phyloP scores from a whole-genome alignment of 2,113 vertebrate genomes.

The Lophochroa leadbeateri region DNA sequence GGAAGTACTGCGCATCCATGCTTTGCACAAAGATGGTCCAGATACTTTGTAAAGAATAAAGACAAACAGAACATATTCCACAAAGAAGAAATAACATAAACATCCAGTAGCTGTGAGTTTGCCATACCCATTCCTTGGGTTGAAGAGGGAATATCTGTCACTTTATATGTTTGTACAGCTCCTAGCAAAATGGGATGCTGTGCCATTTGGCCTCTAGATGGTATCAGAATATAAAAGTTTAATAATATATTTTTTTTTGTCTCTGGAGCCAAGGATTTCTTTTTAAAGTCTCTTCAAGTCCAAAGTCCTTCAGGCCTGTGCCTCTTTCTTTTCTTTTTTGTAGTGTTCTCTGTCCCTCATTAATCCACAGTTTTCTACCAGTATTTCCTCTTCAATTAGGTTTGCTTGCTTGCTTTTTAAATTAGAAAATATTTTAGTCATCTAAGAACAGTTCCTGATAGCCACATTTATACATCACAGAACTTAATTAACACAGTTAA shows the following conservation, averaged over 20 bases:
- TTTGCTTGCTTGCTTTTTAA: not conserved
- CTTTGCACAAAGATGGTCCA: not conserved
- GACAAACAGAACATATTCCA: not conserved
- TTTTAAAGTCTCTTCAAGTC: not conserved
- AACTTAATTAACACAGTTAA: not conserved
- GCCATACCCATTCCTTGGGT: not conserved
- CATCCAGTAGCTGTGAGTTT: not conserved
- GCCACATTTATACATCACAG: not conserved
- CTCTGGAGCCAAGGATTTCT: not conserved
- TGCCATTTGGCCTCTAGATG: conserved; percentile 58
- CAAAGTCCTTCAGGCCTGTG: not conserved
- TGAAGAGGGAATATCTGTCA: not conserved
- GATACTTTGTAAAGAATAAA: not conserved
- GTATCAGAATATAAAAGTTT: conserved; percentile 52
- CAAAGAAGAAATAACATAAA: not conserved
- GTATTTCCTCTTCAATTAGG: not conserved
- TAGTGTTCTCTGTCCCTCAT: not conserved
- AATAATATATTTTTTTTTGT: not conserved
- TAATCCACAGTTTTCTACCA: not conserved
- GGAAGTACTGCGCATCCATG: not conserved
- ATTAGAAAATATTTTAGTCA: not conserved
- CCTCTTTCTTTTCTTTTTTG: not conserved
- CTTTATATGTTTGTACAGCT: not conserved
- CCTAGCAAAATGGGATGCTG: not conserved
- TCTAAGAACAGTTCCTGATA: not conserved